Evolutionary conservation across 2,797 vertebrate genomes (phyloP), one percentile per base, ranked within the genome.

Genomic region (Coracias cyanogaster): DNA sequence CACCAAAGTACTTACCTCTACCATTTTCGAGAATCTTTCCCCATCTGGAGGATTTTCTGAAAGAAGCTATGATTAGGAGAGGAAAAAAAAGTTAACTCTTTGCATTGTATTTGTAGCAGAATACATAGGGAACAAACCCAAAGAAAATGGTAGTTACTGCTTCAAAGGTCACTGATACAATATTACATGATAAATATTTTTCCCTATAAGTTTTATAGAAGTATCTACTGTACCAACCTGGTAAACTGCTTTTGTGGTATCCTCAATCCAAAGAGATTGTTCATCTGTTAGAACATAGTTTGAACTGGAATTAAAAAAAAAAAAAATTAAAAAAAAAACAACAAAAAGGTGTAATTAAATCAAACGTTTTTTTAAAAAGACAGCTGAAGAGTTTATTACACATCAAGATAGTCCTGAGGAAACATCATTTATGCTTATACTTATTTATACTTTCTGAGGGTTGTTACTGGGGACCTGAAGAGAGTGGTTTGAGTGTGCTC

Each of bases 241-340:
- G 98, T 99, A 99, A 67, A 99, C 99, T 25, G 99, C 98, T 97
- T 99, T 99, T n/a, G 99, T 99, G 19, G 99, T 99, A 89, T 99
- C 99, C 97, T 99, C 99, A 96, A 99, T 99, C 99, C 99, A 99
- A 8, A 98, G 94, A 25, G 98, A 98, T 91, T 99, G 99, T 52
- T 99, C 99, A 96, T 99, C 99, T 92, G 99, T 99, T 86, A 99
- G 98, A 92, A 99, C 94, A 84, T 99, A 99, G 95, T 98, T 99
- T 92, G 99, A 99, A 97, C 99, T 99, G 96, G 31, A 86, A 93
- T 65, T 29, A 18, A 15, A 31, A 73, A 58, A 52, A 26, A 33
- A 31, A 25, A 58, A 29, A 93, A 86, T n/a, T n/a, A 26, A 18
- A n/a, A 22, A 96, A 77, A 92, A 64, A 4, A 22, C 21, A 43